phyloP scores from a whole-genome alignment of 2,113 vertebrate genomes.

The Anarrhichthys ocellatus region DNA sequence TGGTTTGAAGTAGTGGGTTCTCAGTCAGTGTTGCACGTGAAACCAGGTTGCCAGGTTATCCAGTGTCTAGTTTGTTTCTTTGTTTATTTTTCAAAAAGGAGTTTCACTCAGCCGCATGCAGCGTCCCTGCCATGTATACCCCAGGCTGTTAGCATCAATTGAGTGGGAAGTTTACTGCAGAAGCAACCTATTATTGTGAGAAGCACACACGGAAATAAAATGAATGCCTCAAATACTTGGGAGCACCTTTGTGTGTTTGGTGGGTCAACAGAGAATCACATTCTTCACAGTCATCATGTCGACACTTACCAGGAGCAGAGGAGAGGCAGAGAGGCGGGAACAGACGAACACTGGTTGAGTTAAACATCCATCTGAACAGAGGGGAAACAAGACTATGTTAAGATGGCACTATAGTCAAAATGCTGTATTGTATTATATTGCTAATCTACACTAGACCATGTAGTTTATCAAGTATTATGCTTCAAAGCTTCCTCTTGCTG shows the following conservation, averaged over 20 bases:
- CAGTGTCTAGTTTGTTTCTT: constrained; percentile 11
- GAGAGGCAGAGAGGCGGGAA: not conserved
- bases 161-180: constrained; percentile 15
- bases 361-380: not conserved
- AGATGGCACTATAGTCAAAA: not conserved
- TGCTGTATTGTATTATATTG: not conserved
- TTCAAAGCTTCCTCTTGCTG: not conserved
- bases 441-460: not conserved
- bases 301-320: not conserved
- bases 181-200: constrained; percentile 18
- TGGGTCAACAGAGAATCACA: constrained; percentile 34
- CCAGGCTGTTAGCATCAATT: constrained; percentile 39
- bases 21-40: constrained; percentile 18
- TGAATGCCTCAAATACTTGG: constrained; percentile 24
- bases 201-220: constrained; percentile 1
- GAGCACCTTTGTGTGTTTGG: constrained; percentile 24
- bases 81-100: not conserved
- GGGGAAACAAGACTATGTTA: not conserved
- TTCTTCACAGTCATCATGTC: constrained; percentile 29
- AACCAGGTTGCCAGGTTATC: constrained; percentile 29
- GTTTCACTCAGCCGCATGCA: not conserved
- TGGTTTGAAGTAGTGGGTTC: constrained; percentile 5
- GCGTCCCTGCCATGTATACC: constrained; percentile 10
- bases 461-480: not conserved
- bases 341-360: not conserved